Evolutionary conservation across 2,797 vertebrate genomes (phyloP).

Genomic region (Cottoperca gobio): DNA sequence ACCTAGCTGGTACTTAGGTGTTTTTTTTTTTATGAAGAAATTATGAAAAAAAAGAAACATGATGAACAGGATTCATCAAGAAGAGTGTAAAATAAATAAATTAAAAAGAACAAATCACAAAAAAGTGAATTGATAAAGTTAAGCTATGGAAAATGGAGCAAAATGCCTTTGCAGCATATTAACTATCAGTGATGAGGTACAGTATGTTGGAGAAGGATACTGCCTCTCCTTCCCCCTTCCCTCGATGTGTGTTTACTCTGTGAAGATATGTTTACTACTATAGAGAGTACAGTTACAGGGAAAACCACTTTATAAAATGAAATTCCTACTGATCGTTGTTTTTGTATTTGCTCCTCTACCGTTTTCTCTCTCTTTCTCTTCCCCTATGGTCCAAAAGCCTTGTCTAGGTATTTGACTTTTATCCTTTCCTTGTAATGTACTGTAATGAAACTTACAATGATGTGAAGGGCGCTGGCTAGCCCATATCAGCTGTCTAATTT

Average conservation of each 20-base stretch:
- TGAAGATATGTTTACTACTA: constrained; percentile 79
- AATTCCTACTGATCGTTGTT: constrained; percentile 74
- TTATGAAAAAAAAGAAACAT: constrained; percentile 25
- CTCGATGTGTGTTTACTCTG: constrained; percentile 77
- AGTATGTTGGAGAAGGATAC: constrained; percentile 54
- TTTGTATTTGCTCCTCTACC: constrained; percentile 65
- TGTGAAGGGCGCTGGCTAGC: constrained; percentile 81
- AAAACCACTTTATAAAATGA: constrained; percentile 76
- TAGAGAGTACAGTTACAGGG: constrained; percentile 77
- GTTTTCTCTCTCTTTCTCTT: constrained; percentile 27
- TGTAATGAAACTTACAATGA: constrained; percentile 69
- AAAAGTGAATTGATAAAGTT: constrained; percentile 44
- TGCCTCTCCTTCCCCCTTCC: constrained; percentile 36
- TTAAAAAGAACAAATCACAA: constrained; percentile 7
- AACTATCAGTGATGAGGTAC: constrained; percentile 51
- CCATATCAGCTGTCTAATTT: constrained; percentile 68
- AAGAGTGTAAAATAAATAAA: constrained; percentile 42
- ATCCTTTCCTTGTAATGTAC: constrained; percentile 71
- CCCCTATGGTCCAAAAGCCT: constrained; percentile 47
- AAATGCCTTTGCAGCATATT: constrained; percentile 63
- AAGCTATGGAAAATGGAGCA: constrained; percentile 64
- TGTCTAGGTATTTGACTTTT: constrained; percentile 49
- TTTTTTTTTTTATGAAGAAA: constrained; percentile 77
- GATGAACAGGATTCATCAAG: constrained; percentile 87
- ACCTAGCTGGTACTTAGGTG: constrained; percentile 88